Base-by-base conservation (phyloP, 2,797 vertebrate genomes). In the Antrozous pallidus region DNA sequence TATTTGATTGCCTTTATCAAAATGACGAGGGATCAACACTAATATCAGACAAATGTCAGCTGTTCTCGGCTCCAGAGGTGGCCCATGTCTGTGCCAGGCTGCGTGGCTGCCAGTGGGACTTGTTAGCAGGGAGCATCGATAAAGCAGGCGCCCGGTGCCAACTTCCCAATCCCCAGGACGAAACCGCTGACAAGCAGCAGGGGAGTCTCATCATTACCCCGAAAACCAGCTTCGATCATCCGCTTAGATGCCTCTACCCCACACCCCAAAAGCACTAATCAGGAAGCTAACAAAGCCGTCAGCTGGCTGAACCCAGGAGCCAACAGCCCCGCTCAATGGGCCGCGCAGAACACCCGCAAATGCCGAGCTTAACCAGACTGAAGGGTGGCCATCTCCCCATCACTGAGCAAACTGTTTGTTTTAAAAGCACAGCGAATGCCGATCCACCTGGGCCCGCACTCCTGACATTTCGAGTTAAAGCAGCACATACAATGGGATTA, bases 111-210 rank as follows among this genome's bases (percentile, higher is more conserved):
- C 88, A 96, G n/a, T 95, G 97, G 98, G 98, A 98, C 97, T 97
- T 98, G 98, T 98, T 98, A 98, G 98, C 98, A 97, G 97, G 98
- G 97, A 98, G 97, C 97, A 97, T 97, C 54, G 81, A 98, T 98
- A 98, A 98, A 98, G 97, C 98, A 98, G 97, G 98, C 90, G 97
- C 98, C 98, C 95, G 81, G 96, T 96, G 97, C 98, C 98, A 98
- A 97, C 98, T 98, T 98, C 97, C 96, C 98, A 98, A 98, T 98
- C 98, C 98, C 97, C 96, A 92, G 96, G 95, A 97, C 95, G 96
- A 97, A 98, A 98, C 49, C 6, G 54, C 97, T 98, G 97, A 97
- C 97, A 97, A 96, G 89, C 82, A 91, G 94, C 96, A 97, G 90
- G 97, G 97, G 89, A 97, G 96, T 97, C 98, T 98, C 97, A 95